Conservation (phyloP, 2,888 invertebrate species). For the Stenoptilia bipunctidactyla region DNA sequence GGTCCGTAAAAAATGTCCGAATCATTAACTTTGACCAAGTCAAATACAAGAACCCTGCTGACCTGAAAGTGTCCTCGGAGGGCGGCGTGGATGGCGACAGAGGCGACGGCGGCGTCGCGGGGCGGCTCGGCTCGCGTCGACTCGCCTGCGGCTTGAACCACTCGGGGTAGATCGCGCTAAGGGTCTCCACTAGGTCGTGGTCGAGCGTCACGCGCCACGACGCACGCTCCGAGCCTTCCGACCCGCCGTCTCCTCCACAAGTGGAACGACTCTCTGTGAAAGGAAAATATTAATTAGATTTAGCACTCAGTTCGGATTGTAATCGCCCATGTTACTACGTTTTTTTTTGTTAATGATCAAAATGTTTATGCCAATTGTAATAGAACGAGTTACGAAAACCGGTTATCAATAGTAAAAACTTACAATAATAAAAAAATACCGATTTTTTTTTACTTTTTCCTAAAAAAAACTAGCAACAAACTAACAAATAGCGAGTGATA, state of each 20-base stretch:
- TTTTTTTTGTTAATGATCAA: no score
- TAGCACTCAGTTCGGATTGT: no score
- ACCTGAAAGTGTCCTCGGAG: slow-evolving; percentile 60
- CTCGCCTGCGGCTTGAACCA: slow-evolving; percentile 82
- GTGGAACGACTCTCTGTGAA: slow-evolving; percentile 81
- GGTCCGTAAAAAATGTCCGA: no score
- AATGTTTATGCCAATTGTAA: no score
- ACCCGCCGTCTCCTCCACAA: slow-evolving; percentile 81
- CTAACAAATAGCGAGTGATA: not conserved
- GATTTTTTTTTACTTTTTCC: no score
- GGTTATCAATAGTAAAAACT: no score
- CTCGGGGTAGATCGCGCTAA: slow-evolving; percentile 92
- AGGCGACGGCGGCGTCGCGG: slow-evolving; percentile 45
- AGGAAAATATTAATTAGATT: no score
- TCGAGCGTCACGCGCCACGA: slow-evolving; percentile 95
- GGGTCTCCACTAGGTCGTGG: slow-evolving; percentile 92
- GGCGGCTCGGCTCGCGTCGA: slow-evolving; percentile 49
- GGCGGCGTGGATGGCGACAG: slow-evolving; percentile 24
- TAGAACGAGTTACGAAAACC: no score
- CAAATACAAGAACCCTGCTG: no score
- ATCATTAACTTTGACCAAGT: no score
- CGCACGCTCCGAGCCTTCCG: slow-evolving; percentile 78
- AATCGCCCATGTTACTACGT: no score
- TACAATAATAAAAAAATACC: no score
- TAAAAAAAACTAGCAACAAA: not conserved